These are phyloP conservation scores for Suncus etruscus DNA, from an alignment of 2,113 vertebrate species.

Conservation along the genomic window DNA sequence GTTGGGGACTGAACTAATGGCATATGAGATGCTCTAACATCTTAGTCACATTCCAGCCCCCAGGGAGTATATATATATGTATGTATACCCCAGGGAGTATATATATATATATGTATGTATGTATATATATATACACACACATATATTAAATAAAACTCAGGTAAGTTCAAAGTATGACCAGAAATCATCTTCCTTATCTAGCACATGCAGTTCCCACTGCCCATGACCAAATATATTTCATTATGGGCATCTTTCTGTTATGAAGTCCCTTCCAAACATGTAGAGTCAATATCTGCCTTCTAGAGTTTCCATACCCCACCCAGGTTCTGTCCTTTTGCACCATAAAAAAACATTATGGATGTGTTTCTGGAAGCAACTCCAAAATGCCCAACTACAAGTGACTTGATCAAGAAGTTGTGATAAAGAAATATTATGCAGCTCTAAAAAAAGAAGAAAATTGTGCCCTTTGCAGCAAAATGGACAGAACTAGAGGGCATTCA, in stretches of 20 bases:
- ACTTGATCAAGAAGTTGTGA: too few relatives aligned
- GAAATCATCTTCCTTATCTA: background rate
- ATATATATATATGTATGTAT: too few relatives aligned
- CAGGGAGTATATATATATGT: too few relatives aligned
- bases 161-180: background rate
- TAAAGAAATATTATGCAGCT: too few relatives aligned
- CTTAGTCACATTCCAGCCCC: too few relatives aligned
- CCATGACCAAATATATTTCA: background rate
- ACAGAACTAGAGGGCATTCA: too few relatives aligned
- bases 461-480: too few relatives aligned
- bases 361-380: background rate
- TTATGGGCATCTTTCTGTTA: background rate
- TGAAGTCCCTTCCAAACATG: constrained; percentile 2
- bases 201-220: background rate
- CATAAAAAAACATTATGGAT: background rate
- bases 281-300: background rate
- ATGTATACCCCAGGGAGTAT: background rate
- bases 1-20: too few relatives aligned
- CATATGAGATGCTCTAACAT: too few relatives aligned
- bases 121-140: background rate
- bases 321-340: too few relatives aligned
- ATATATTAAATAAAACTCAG: background rate
- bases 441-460: too few relatives aligned
- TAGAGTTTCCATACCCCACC: background rate
- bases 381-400: too few relatives aligned